phyloP scores from a whole-genome alignment of 2,888 invertebrate species.

The Pristionchus mayeri region DNA sequence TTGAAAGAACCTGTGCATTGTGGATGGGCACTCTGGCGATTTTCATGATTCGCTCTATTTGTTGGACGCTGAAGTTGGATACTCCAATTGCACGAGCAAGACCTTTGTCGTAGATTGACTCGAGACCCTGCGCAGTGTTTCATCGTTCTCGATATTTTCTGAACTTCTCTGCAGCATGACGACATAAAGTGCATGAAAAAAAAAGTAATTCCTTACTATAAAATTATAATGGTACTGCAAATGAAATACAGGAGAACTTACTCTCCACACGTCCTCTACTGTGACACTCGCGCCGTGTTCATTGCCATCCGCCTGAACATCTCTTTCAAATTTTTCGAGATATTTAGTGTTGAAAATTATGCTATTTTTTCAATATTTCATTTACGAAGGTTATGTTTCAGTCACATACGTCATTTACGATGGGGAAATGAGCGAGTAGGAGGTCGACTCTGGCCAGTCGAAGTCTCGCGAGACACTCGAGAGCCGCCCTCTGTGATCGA shows the following conservation, averaged over 20 bases:
- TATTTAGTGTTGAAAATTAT: neutral
- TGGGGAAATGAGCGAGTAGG: constrained; percentile 87
- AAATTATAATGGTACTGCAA: no score
- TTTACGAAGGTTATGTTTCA: no score
- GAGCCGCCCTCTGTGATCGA: constrained; percentile 51
- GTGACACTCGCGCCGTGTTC: constrained; percentile 53
- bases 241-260: neutral
- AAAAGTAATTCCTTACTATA: no score
- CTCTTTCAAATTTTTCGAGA: neutral
- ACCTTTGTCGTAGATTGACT: constrained; percentile 82
- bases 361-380: neutral
- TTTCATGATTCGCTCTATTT: constrained; percentile 82
- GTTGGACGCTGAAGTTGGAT: constrained; percentile 87
- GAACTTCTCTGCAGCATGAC: no score
- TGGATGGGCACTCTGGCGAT: constrained; percentile 71
- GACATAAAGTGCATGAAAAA: no score
- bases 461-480: constrained; percentile 80
- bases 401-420: constrained; percentile 79
- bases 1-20: constrained; percentile 80
- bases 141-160: no score
- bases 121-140: constrained; percentile 62
- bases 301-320: constrained; percentile 56
- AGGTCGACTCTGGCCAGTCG: constrained; percentile 87
- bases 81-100: constrained; percentile 86
- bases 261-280: constrained; percentile 69